Percentiles rank a stretch among this genome's conserved stretches.
These are phyloP conservation scores for Parnassius apollo DNA, from an alignment of 2,888 invertebrate genomes.

Conservation along the genomic window DNA sequence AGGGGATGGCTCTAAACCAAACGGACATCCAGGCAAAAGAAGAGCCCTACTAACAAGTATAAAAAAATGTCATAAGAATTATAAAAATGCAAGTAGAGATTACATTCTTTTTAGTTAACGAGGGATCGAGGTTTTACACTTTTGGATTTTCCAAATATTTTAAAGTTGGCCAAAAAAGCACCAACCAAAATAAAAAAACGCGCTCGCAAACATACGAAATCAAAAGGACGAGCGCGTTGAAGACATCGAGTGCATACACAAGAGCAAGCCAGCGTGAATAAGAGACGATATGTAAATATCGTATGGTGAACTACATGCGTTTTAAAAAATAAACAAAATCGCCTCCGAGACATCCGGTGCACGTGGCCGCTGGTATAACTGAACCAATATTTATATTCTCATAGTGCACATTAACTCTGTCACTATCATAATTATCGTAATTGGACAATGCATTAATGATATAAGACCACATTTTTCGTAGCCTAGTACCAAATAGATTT, in stretches of 20 bases:
- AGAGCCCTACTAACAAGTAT: no score
- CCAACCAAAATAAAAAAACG: neutral
- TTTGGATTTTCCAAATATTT: no score
- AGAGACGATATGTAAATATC: conserved; percentile 18
- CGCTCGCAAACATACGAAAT: neutral
- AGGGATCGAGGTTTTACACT: no score
- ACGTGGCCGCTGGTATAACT: conserved; percentile 28
- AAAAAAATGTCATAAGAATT: no score
- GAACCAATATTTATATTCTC: conserved; percentile 16
- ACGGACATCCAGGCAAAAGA: no score
- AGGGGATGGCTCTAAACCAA: no score
- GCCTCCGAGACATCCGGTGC: conserved; percentile 33
- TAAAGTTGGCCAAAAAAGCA: neutral
- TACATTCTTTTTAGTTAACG: no score
- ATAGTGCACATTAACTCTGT: conserved; percentile 14
- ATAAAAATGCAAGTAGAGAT: no score
- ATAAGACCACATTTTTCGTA: no score
- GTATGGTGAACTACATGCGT: conserved; percentile 22
- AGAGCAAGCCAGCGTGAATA: conserved; percentile 9
- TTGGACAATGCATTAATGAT: no score
- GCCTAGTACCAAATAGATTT: no score
- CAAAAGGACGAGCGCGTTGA: neutral
- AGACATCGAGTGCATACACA: conserved; percentile 14
- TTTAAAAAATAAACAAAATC: conserved; percentile 26
- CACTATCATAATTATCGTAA: no score